Conservation (phyloP, 2,888 invertebrate genomes). For the Pachymerium ferrugineum region DNA sequence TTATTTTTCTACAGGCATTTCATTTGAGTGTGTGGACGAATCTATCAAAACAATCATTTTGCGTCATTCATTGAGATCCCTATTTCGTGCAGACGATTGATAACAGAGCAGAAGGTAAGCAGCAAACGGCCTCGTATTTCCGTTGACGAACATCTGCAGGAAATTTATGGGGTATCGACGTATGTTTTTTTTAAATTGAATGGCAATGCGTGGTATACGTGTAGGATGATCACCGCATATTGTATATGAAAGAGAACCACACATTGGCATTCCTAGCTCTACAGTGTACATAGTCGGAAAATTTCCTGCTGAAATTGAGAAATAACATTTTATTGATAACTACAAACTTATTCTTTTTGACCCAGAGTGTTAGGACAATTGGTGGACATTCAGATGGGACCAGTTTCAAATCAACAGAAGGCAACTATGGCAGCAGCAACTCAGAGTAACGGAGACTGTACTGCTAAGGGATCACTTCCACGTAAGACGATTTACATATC, state of each 20-base stretch:
- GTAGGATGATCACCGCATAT: not conserved
- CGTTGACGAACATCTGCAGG: not conserved
- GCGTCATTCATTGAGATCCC: not conserved
- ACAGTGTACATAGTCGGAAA: no score
- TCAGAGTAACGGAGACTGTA: not conserved
- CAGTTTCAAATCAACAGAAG: slow-evolving; percentile 25
- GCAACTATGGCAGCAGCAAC: slow-evolving; percentile 23
- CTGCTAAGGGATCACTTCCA: slow-evolving; percentile 13
- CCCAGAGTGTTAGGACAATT: not conserved
- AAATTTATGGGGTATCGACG: not conserved
- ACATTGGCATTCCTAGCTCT: no score
- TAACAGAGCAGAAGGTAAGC: not conserved
- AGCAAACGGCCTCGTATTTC: not conserved
- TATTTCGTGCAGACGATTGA: not conserved
- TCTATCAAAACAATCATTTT: not conserved
- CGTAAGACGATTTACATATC: not conserved
- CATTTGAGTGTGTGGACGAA: not conserved
- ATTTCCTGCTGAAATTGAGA: no score
- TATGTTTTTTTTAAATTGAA: not conserved
- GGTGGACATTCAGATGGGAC: slow-evolving; percentile 29
- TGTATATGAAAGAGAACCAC: not conserved
- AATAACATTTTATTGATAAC: no score
- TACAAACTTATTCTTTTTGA: not conserved
- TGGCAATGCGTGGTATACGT: not conserved
- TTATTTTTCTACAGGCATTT: not conserved